Evolutionary conservation across 1,140 invertebrate genomes (phyloP).

Genomic region (Drosophila lowei): DNA sequence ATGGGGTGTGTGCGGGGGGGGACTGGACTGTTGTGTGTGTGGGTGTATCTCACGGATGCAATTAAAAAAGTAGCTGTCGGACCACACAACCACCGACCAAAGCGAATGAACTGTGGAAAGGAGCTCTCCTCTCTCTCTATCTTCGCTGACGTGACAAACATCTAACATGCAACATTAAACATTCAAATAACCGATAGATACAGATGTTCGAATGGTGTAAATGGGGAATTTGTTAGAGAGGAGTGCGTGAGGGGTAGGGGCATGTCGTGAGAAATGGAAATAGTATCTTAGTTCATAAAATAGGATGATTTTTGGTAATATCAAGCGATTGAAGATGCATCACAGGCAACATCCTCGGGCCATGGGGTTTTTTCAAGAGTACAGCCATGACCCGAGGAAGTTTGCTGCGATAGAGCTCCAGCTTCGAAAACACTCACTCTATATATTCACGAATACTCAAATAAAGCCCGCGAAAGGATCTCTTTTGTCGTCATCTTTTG

Average conservation of each 20-base stretch:
- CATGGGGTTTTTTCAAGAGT: neutral
- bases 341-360: too few species aligned
- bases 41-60: conserved; percentile 42
- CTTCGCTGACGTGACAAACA: conserved; percentile 49
- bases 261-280: too few species aligned
- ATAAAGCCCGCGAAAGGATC: too few species aligned
- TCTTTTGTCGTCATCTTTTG: too few species aligned
- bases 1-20: conserved; percentile 24
- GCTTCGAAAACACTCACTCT: conserved; percentile 1
- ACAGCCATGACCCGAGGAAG: neutral
- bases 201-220: conserved; percentile 3
- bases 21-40: conserved; percentile 10
- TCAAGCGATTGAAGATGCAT: too few species aligned
- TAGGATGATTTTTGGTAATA: too few species aligned
- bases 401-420: too few species aligned
- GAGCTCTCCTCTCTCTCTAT: too few species aligned
- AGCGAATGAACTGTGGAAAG: conserved; percentile 38
- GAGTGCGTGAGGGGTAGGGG: too few species aligned
- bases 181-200: conserved; percentile 16
- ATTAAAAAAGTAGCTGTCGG: conserved; percentile 37
- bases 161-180: conserved; percentile 62
- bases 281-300: too few species aligned
- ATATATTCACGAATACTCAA: too few species aligned
- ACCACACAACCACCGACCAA: conserved; percentile 3
- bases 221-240: too few species aligned